These are phyloP conservation scores for Styela clava DNA, from an alignment of 23 tunicate genomes.

Conservation along the genomic window DNA sequence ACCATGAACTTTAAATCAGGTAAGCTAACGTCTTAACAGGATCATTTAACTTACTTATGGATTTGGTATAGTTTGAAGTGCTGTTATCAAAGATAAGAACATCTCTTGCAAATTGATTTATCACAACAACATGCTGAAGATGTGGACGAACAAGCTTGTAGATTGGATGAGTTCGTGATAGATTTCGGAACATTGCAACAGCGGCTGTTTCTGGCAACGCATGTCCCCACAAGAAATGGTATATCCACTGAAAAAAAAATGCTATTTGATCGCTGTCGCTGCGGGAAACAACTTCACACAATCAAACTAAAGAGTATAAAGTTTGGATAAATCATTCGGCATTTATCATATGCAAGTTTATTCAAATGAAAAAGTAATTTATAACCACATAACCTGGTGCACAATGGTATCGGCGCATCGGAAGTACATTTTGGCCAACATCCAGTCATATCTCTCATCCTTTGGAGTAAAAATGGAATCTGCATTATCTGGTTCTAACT, in stretches of 20 bases:
- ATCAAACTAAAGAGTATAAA: no score
- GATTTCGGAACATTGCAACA: slow-evolving; percentile 45
- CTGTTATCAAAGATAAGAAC: slow-evolving; percentile 33
- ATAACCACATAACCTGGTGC: slow-evolving; percentile 50
- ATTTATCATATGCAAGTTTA: no score
- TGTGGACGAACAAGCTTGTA: slow-evolving; percentile 71
- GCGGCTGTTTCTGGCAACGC: slow-evolving; percentile 72
- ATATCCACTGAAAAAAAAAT: slow-evolving; percentile 54
- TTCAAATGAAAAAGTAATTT: no score
- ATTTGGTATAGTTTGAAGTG: slow-evolving; percentile 19
- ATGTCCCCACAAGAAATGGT: slow-evolving; percentile 60
- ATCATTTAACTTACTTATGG: slow-evolving; percentile 28
- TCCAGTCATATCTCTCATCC: slow-evolving; percentile 34
- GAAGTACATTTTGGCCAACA: slow-evolving; percentile 47
- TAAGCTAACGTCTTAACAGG: no score
- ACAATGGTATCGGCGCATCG: slow-evolving; percentile 15
- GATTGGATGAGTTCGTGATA: slow-evolving; percentile 61
- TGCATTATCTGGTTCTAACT: slow-evolving; percentile 33
- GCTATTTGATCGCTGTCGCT: no score
- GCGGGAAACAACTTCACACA: no score
- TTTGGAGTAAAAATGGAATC: slow-evolving; percentile 31
- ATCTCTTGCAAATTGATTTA: slow-evolving; percentile 63
- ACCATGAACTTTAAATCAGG: no score
- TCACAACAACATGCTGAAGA: slow-evolving; percentile 52
- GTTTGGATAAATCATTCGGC: no score